Evolutionary conservation across 2,797 vertebrate species (phyloP).

Genomic region (Tragopan temminckii): DNA sequence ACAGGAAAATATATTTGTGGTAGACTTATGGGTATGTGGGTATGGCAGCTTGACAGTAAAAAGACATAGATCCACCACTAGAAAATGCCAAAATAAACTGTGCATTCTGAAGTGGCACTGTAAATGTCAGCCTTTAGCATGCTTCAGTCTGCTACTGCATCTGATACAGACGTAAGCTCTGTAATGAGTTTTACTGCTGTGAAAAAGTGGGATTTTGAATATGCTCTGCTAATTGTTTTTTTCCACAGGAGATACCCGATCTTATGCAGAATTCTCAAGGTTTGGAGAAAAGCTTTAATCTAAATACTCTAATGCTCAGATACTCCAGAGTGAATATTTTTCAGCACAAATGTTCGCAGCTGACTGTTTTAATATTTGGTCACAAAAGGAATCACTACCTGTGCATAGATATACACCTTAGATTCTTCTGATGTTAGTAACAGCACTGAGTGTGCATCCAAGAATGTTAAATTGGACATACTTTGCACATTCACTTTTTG

Average conservation of each 20-base stretch:
- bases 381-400: background rate
- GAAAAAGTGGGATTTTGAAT: background rate
- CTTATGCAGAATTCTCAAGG: background rate
- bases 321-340: background rate
- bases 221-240: background rate
- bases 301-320: background rate
- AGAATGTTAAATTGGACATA: background rate
- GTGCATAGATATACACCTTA: background rate
- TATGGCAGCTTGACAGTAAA: slow-evolving; percentile 74
- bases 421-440: background rate
- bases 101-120: slow-evolving; percentile 49
- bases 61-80: slow-evolving; percentile 63
- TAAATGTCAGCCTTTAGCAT: slow-evolving; percentile 41
- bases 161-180: background rate
- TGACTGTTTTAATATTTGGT: background rate
- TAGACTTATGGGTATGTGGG: slow-evolving; percentile 62
- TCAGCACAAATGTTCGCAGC: background rate
- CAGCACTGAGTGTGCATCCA: background rate
- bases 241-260: background rate
- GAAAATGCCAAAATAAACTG: slow-evolving; percentile 68
- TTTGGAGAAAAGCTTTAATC: background rate
- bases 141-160: slow-evolving; percentile 31
- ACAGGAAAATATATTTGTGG: slow-evolving; percentile 64
- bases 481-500: background rate
- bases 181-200: background rate